Percentiles rank a stretch among this genome's conserved stretches.
These are phyloP conservation scores for Oenanthe melanoleuca DNA, from an alignment of 2,113 vertebrate species.

Conservation along the genomic window DNA sequence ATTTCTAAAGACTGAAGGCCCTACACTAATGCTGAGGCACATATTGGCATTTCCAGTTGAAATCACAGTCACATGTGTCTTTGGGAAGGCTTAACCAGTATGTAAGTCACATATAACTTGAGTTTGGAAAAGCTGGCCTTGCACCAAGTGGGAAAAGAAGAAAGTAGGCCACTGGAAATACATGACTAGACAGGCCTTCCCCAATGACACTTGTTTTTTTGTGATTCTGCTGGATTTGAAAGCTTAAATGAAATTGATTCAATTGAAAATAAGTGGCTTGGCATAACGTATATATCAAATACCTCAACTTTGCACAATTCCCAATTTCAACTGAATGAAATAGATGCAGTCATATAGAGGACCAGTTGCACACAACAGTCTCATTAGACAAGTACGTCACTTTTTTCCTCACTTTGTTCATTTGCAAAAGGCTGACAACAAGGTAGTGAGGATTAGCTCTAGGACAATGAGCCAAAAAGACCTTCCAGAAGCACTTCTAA, in stretches of 20 bases:
- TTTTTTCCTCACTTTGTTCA: neutral
- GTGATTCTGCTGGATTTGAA: neutral
- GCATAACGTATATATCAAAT: neutral
- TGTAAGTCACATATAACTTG: neutral
- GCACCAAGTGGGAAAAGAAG: neutral
- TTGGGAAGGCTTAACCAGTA: neutral
- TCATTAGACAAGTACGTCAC: neutral
- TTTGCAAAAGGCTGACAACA: neutral
- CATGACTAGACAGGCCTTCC: neutral
- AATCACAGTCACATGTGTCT: neutral
- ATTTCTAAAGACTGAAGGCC: neutral
- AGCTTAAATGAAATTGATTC: neutral
- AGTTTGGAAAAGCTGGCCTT: neutral
- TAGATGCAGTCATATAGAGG: neutral
- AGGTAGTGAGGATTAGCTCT: neutral
- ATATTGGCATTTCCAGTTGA: neutral
- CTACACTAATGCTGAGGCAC: neutral
- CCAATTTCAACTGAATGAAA: neutral
- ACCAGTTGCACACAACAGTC: neutral
- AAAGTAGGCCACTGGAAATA: neutral
- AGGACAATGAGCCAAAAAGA: conserved; percentile 4
- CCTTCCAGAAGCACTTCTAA: conserved; percentile 15
- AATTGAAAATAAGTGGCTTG: neutral
- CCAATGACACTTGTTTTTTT: neutral
- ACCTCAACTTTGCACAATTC: neutral